phyloP scores from a whole-genome alignment of 2,888 invertebrate genomes.

The Ditylenchus weischeri region DNA sequence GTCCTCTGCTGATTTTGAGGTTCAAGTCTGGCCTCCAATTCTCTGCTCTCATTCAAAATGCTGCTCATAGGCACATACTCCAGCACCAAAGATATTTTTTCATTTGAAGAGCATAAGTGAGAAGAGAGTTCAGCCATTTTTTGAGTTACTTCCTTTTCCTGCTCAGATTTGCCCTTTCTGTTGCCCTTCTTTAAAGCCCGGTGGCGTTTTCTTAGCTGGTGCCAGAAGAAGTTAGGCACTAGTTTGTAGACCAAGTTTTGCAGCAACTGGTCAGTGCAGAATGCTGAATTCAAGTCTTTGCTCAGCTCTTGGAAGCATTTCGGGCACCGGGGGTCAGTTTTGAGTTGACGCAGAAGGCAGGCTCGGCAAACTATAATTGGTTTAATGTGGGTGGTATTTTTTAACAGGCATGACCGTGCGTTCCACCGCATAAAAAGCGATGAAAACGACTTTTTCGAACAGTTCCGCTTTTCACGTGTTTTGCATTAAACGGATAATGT shows the following conservation, averaged over 20 bases:
- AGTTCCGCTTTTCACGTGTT: no score
- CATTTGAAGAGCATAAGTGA: slow-evolving; percentile 17
- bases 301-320: slow-evolving; percentile 21
- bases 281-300: slow-evolving; percentile 19
- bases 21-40: background rate
- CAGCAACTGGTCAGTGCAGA: slow-evolving; percentile 19
- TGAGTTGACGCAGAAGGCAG: slow-evolving; percentile 26
- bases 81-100: slow-evolving; percentile 18
- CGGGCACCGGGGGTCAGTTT: slow-evolving; percentile 19
- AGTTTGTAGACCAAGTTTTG: slow-evolving; percentile 31
- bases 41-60: slow-evolving; percentile 18
- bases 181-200: background rate
- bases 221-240: slow-evolving; percentile 24
- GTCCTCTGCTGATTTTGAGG: background rate
- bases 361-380: slow-evolving; percentile 30
- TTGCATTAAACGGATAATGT: no score
- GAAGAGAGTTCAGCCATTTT: slow-evolving; percentile 18
- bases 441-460: no score
- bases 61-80: slow-evolving; percentile 22
- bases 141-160: background rate
- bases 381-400: no score
- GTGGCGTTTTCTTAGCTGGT: slow-evolving; percentile 7
- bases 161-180: slow-evolving; percentile 3
- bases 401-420: no score
- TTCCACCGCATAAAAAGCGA: no score